Evolutionary conservation across 2,888 invertebrate genomes (phyloP).

Genomic region (Zaprionus bogoriensis): DNA sequence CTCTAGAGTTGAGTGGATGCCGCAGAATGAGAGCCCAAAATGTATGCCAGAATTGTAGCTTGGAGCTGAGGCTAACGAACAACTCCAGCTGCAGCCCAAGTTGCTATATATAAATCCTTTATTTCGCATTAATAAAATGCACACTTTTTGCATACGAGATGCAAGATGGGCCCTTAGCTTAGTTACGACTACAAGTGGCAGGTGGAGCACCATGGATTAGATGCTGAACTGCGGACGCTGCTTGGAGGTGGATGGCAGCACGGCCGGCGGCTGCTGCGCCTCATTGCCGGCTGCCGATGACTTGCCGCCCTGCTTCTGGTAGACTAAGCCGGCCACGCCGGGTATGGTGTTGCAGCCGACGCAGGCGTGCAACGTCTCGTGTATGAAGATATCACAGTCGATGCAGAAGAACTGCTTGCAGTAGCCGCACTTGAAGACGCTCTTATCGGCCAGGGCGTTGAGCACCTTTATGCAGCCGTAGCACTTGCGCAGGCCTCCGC

Average conservation of each 20-base stretch:
- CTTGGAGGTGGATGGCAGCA: constrained; percentile 40
- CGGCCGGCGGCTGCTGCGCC: constrained; percentile 6
- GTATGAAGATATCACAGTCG: constrained; percentile 97
- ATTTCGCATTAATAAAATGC: constrained; percentile 8
- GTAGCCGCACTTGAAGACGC: constrained; percentile 91
- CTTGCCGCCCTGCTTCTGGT: constrained; percentile 66
- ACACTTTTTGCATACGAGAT: constrained; percentile 22
- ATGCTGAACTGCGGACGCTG: constrained; percentile 37
- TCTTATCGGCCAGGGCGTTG: constrained; percentile 86
- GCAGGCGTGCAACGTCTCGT: constrained; percentile 96
- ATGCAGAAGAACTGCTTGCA: constrained; percentile 93
- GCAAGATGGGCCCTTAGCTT: constrained; percentile 1
- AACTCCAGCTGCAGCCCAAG: too few relatives aligned
- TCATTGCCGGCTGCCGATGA: constrained; percentile 19
- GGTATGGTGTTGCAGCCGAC: constrained; percentile 94
- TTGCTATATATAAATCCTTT: neutral
- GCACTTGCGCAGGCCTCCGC: constrained; percentile 85
- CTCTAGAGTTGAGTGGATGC: constrained; percentile 8
- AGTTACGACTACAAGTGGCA: too few relatives aligned
- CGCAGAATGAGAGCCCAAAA: too few relatives aligned
- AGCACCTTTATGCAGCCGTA: constrained; percentile 90
- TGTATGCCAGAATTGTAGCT: too few relatives aligned
- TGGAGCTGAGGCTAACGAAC: too few relatives aligned
- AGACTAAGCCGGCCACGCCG: constrained; percentile 75
- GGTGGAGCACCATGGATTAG: neutral